These are phyloP conservation scores for Dromiciops gliroides DNA, from an alignment of 2,113 vertebrate genomes.

Conservation along the genomic window DNA sequence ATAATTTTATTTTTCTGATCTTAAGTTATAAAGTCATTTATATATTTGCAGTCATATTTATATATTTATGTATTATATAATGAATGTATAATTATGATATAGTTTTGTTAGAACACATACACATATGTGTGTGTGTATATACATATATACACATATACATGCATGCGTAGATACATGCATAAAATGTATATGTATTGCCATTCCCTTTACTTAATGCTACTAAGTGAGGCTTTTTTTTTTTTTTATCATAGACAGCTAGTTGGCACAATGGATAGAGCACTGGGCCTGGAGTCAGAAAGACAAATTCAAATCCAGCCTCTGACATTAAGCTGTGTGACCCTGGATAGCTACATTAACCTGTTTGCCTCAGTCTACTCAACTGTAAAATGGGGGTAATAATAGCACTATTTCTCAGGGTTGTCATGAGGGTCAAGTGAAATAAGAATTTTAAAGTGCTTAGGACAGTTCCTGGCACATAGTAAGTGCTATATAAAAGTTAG, in stretches of 20 bases:
- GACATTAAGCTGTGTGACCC: not conserved
- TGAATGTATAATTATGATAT: not conserved
- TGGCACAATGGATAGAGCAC: not conserved
- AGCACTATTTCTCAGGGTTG: not conserved
- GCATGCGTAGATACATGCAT: not conserved
- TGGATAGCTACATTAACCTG: not conserved
- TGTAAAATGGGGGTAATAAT: not conserved
- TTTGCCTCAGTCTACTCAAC: not conserved
- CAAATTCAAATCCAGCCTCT: not conserved
- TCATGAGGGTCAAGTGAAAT: not conserved
- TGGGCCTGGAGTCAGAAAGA: not conserved
- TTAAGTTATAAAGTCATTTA: not conserved
- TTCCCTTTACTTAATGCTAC: not conserved
- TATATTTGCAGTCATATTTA: not conserved
- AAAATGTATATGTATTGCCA: not conserved
- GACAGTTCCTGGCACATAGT: not conserved
- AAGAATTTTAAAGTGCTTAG: not conserved
- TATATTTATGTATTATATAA: not conserved
- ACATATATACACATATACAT: too few species aligned
- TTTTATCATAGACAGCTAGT: not conserved
- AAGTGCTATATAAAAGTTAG: not conserved
- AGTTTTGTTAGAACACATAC: not conserved
- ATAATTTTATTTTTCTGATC: not conserved
- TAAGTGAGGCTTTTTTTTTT: not conserved
- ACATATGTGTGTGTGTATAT: not conserved